Percentiles rank a stretch among this genome's conserved stretches.
Evolutionary conservation across 2,888 invertebrate genomes (phyloP).

Genomic region (Trissolcus brochymenae): DNA sequence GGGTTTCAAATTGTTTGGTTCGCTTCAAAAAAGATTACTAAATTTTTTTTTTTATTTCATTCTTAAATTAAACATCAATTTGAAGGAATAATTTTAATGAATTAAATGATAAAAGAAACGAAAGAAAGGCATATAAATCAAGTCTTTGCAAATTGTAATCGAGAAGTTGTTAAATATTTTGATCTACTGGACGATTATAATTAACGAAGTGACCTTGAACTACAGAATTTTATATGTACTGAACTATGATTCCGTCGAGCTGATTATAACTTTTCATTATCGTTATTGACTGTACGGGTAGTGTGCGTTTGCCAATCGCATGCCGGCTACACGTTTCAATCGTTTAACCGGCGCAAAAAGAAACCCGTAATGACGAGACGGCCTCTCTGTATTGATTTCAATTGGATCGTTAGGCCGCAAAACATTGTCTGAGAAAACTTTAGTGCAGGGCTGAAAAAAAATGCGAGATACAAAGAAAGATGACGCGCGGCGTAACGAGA

Average conservation of each 20-base stretch:
- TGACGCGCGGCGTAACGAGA: constrained; percentile 25
- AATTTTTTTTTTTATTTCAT: neutral
- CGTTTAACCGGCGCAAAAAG: constrained; percentile 37
- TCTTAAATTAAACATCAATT: neutral
- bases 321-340: constrained; percentile 47
- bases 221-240: constrained; percentile 43
- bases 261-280: constrained; percentile 58
- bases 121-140: constrained; percentile 9
- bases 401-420: constrained; percentile 32
- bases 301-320: constrained; percentile 53
- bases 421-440: constrained; percentile 6
- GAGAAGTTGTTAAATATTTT: constrained; percentile 24
- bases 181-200: constrained; percentile 36
- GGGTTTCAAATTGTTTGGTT: neutral
- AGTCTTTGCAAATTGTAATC: constrained; percentile 1
- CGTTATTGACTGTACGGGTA: constrained; percentile 52
- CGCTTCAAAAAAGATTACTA: neutral
- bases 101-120: neutral
- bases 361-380: constrained; percentile 43
- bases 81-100: too few species aligned
- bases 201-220: constrained; percentile 56
- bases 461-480: constrained; percentile 20
- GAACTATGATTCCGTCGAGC: constrained; percentile 43
- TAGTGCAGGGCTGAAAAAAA: neutral
- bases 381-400: constrained; percentile 38